Base-by-base conservation (phyloP, 2,113 vertebrate species). In the Sitta europaea region DNA sequence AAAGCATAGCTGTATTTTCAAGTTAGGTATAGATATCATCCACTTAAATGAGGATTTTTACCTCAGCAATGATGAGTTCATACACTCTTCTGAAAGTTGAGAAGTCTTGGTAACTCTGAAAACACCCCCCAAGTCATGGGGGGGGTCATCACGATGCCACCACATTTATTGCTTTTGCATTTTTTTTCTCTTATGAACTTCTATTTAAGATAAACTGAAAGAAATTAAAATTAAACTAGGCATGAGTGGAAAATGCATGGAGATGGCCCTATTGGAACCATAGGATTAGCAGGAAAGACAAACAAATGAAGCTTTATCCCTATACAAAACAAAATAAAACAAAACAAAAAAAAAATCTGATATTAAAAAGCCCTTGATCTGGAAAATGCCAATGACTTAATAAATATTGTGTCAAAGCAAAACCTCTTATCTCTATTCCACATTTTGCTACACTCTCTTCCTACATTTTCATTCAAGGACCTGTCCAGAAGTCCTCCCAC, bases 371-470 rank as follows among this genome's bases (percentile, higher is more conserved):
- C 8, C 10, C 18, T 87, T 58, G 22, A 55, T 59, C 61, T 59
- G 50, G 45, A 94, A 85, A 77, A 87, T 36, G 47, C 45, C 83
- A 90, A 57, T 51, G 2, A 70, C 29, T 85, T 58, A 77, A 81
- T 47, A n/a, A 77, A 58, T 51, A 55, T 11, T n/a, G 8, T 31
- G 8, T n/a, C n/a, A 67, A n/a, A 61, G 28, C 47, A 91, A 71
- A 80, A 70, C 3, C 2, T 28, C 19, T 45, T 45, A 45, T 20
- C 43, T 45, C 33, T 47, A 3, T 25, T 51, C 12, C 8, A 10
- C 18, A 31, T 74, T 79, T 91, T 0, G 1, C 13, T 70, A 14
- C 14, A 48, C 8, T 45, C 40, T 6, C 18, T 88, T 80, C 36
- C 10, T 22, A 65, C 16, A 38, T 65, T 92, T 62, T 66, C 21